These are phyloP conservation scores for Sclerurus mexicanus DNA, from an alignment of 2,113 vertebrate species.

Conservation along the genomic window DNA sequence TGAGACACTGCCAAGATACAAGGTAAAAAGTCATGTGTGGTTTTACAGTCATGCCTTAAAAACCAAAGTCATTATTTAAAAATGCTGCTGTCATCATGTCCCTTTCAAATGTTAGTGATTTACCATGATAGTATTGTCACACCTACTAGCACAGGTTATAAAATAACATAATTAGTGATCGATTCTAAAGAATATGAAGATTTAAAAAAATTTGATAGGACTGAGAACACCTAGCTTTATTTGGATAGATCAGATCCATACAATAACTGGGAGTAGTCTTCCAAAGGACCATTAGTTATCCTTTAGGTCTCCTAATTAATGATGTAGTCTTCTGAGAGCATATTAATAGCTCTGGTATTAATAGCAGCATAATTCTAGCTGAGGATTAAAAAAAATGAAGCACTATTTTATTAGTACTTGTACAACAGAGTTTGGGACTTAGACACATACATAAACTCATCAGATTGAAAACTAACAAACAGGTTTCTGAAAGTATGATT, in stretches of 20 bases:
- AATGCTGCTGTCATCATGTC: neutral
- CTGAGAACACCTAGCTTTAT: neutral
- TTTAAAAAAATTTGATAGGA: neutral
- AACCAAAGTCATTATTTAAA: neutral
- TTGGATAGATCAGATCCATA: neutral
- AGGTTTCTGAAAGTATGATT: neutral
- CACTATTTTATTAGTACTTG: neutral
- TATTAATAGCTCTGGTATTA: constrained; percentile 43
- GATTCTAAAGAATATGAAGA: neutral
- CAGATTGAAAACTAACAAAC: neutral
- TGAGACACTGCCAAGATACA: neutral
- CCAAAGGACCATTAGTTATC: constrained; percentile 22
- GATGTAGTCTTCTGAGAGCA: constrained; percentile 3
- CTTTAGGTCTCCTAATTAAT: constrained; percentile 47
- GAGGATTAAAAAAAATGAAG: neutral
- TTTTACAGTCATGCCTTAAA: neutral
- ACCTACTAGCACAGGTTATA: neutral
- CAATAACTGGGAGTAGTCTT: neutral
- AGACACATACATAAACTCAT: neutral
- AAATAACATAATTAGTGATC: neutral
- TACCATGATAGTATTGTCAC: neutral
- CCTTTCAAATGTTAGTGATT: neutral
- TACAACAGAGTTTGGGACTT: neutral
- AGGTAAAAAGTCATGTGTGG: neutral
- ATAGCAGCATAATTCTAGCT: neutral